Percentiles rank a stretch among this genome's conserved stretches.
Conservation (phyloP, 2,113 vertebrate species). For the Zonotrichia leucophrys region DNA sequence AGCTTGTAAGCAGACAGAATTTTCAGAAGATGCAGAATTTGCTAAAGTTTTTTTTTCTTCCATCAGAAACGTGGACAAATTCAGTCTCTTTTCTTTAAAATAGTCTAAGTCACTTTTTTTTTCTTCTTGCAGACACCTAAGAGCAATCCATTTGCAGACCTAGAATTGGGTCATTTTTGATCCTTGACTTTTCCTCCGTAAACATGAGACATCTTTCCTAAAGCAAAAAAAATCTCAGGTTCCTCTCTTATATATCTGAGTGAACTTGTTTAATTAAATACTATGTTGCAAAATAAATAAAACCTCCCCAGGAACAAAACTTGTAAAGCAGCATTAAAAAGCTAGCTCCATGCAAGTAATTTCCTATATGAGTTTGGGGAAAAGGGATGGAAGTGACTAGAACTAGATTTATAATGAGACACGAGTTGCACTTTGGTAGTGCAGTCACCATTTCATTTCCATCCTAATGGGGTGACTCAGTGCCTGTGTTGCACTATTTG, state of each 20-base stretch:
- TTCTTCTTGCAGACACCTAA: neutral
- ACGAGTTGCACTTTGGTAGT: neutral
- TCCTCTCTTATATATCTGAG: neutral
- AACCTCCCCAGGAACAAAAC: neutral
- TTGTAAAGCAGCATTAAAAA: neutral
- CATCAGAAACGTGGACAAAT: neutral
- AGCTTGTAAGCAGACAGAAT: neutral
- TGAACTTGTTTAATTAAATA: neutral
- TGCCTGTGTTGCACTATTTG: slow-evolving; percentile 14
- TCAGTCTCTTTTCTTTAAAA: neutral
- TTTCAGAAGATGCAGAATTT: neutral
- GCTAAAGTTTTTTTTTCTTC: neutral
- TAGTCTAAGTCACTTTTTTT: neutral
- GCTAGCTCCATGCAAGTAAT: neutral
- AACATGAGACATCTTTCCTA: neutral
- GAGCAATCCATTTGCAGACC: neutral
- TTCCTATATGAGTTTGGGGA: neutral
- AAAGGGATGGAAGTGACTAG: neutral
- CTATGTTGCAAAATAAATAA: neutral
- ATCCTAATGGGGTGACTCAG: neutral
- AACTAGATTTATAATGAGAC: neutral
- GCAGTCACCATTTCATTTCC: neutral
- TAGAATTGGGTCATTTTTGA: neutral
- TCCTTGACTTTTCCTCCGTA: neutral
- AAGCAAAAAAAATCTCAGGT: neutral